These are phyloP conservation scores for Toxotes lorentzi DNA, from an alignment of 2,797 vertebrate species.

Conservation along the genomic window DNA sequence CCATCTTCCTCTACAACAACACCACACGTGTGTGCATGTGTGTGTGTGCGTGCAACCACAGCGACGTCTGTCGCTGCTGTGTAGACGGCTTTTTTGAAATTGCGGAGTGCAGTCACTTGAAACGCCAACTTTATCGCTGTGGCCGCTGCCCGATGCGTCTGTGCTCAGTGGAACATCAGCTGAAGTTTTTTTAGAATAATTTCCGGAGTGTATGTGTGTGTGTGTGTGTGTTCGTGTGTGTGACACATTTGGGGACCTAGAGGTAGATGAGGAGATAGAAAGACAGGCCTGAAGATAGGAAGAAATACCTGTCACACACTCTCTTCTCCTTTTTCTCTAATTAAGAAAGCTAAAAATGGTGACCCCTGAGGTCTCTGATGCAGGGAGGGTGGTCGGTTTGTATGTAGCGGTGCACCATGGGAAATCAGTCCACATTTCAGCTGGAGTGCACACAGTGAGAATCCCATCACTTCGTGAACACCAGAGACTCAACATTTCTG, in stretches of 20 bases:
- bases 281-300: slow-evolving; percentile 36
- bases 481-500: slow-evolving; percentile 70
- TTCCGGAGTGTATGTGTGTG: slow-evolving; percentile 44
- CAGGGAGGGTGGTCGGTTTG: slow-evolving; percentile 39
- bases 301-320: slow-evolving; percentile 33
- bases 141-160: slow-evolving; percentile 52
- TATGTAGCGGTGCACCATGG: slow-evolving; percentile 51
- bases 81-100: slow-evolving; percentile 69
- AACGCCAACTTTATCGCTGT: slow-evolving; percentile 78
- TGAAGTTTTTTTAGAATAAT: slow-evolving; percentile 62
- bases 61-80: slow-evolving; percentile 26
- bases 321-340: slow-evolving; percentile 8
- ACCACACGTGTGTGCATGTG: slow-evolving; percentile 39
- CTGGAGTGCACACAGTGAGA: slow-evolving; percentile 56
- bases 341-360: slow-evolving; percentile 36
- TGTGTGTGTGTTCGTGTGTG: slow-evolving; percentile 18
- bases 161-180: slow-evolving; percentile 73
- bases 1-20: slow-evolving; percentile 81
- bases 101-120: slow-evolving; percentile 80
- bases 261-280: slow-evolving; percentile 33
- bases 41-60: slow-evolving; percentile 25
- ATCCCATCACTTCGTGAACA: slow-evolving; percentile 64
- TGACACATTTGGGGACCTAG: slow-evolving; percentile 38
- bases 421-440: slow-evolving; percentile 60
- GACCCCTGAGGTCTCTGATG: slow-evolving; percentile 31